Evolutionary conservation across 2,888 invertebrate genomes (phyloP), one percentile per base, ranked within the genome.

Genomic region (Teinopalpus imperialis): DNA sequence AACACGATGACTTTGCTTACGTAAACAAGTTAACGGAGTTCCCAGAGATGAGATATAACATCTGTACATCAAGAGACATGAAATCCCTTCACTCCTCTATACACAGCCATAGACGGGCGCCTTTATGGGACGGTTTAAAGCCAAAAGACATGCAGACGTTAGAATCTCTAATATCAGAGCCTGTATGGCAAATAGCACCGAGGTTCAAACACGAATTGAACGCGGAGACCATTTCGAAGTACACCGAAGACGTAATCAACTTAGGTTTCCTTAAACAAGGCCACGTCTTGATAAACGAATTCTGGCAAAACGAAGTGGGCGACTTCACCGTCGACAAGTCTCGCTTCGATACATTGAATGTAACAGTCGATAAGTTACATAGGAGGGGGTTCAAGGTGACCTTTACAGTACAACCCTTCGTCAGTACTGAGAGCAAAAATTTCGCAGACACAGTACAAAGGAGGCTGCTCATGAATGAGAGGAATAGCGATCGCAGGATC

Each of bases 331-430:
- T 98, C n/a, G 97, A 98, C 71, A 83, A 85, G 0, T 87, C 81
- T 16, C 87, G 96, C 46, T 98, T 98, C 67, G 93, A 93, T 31
- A 93, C 93, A 0, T 89, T 96, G 56, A 93, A 93, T 44, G 92
- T 93, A 45, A 94, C 94, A 1, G 93, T 97, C 3, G 93, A 94
- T 57, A 94, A 95, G 39, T 89, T 97, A 23, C 94, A 94, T 53
- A 90, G 97, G 20, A 89, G 96, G 52, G 97, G 97, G 0, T 98
- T 97, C 54, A 92, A 95, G 63, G 93, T 98, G 7, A 95, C 94
- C 0, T 93, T 98, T 54, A 94, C 96, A n/a, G 91, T 97, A 0
- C 97, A 97, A 66, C 97, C 98, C 0, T 98, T 96, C 69, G 93
- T 97, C 20, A 94, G 95, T 39, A 95, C 96, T 0, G 95, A 96